These are phyloP conservation scores for Blomia tropicalis DNA, from an alignment of 2,888 invertebrate species.

Conservation along the genomic window DNA sequence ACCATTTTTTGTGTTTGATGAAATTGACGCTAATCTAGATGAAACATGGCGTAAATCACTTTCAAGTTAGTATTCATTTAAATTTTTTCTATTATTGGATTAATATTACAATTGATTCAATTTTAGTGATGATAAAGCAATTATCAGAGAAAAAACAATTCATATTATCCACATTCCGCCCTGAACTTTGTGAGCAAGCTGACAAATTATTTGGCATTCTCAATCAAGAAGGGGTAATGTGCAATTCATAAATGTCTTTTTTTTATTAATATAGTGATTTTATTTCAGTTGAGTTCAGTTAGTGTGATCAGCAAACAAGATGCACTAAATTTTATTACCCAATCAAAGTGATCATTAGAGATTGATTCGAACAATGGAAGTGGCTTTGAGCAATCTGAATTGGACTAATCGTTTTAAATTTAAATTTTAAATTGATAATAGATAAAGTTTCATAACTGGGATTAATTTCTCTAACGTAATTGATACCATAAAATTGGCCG, in stretches of 20 bases:
- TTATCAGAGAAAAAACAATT: slow-evolving; percentile 92
- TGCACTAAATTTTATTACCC: background rate
- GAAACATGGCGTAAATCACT: slow-evolving; percentile 38
- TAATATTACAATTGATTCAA: background rate
- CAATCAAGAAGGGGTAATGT: slow-evolving; percentile 65
- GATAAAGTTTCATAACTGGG: too few relatives aligned
- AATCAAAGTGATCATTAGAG: background rate
- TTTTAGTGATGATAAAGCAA: too few relatives aligned
- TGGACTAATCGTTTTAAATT: too few relatives aligned
- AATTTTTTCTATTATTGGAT: background rate
- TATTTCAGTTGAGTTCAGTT: background rate
- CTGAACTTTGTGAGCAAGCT: slow-evolving; percentile 85
- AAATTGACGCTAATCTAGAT: slow-evolving; percentile 72
- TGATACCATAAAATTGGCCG: too few relatives aligned
- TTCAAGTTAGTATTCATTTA: slow-evolving; percentile 20
- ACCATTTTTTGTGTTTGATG: slow-evolving; percentile 97
- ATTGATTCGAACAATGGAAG: background rate
- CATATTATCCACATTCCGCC: slow-evolving; percentile 96
- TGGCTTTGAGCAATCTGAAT: background rate
- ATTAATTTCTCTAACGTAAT: background rate
- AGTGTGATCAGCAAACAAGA: background rate
- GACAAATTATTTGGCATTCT: slow-evolving; percentile 98
- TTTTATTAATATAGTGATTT: background rate
- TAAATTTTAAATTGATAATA: too few relatives aligned
- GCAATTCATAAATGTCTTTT: background rate